Base-by-base conservation (phyloP, 2,113 vertebrate species). In the Rissa tridactyla region DNA sequence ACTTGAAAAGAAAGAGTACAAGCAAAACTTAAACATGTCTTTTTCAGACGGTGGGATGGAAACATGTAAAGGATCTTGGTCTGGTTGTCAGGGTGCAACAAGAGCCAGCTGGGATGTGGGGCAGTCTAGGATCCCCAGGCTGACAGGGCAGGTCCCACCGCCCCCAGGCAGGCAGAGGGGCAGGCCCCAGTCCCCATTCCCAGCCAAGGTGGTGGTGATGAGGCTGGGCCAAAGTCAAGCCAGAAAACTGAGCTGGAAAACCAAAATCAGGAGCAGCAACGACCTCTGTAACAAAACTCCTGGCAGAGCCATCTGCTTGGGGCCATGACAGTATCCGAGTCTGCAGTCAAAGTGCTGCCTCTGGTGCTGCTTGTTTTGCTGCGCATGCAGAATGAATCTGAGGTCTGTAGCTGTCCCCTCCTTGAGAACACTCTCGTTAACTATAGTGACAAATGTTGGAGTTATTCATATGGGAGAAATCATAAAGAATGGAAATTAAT, bases 111-210 rank as follows among this genome's bases (percentile, higher is more conserved):
- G 3, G 34, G 14, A 3, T 47, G 9, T 29, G 20, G 10, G 22
- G 6, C 16, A 32, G 13, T 46, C 10, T 17, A 25, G 25, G 57
- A 40, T 44, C 19, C 21, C 5, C 27, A 30, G 16, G 6, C 9
- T 69, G 47, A 21, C 9, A 70, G 16, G 13, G 23, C 22, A 55
- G 13, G 8, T 78, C 34, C 40, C 27, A 23, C 13, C 0, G 0
- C 10, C 12, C 25, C 8, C 15, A 42, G 16, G 14, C 44, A 60
- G 30, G 27, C 0, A 2, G 15, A 47, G 7, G 6, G 7, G 1
- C 10, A 46, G 15, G 9, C 69, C 17, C 21, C 18, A 19, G 25
- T 27, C 15, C 29, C 6, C 19, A 15, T 18, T 3, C 1, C 6
- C 5, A 30, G 61, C 11, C 6, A 44, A 54, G 3, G 17, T 49